Evolutionary conservation across 2,888 invertebrate genomes (phyloP).

Genomic region (Urechis unicinctus): DNA sequence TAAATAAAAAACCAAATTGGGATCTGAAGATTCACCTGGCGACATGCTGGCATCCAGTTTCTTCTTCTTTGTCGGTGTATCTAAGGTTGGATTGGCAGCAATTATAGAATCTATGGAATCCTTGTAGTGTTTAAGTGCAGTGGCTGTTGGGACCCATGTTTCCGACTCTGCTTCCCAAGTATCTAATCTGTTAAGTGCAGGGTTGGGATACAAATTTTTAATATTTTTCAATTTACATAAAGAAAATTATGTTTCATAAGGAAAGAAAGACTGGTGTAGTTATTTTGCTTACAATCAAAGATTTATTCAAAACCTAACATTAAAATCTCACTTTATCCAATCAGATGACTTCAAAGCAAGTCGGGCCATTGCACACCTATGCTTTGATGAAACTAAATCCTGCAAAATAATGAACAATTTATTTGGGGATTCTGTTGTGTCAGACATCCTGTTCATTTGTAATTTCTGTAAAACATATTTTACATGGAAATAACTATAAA

Average conservation of each 20-base stretch:
- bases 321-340: conserved; percentile 73
- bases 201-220: no score
- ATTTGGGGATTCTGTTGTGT: no score
- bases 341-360: conserved; percentile 69
- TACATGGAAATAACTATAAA: no score
- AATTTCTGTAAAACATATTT: no score
- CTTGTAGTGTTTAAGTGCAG: conserved; percentile 64
- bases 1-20: no score
- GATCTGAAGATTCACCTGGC: no score
- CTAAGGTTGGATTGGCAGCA: conserved; percentile 26
- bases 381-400: conserved; percentile 68
- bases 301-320: no score
- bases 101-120: conserved; percentile 26
- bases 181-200: conserved; percentile 43
- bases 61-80: conserved; percentile 31
- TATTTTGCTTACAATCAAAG: no score
- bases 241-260: background rate
- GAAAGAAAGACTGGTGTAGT: no score
- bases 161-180: conserved; percentile 60
- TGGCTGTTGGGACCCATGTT: conserved; percentile 73
- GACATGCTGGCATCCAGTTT: conserved; percentile 17
- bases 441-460: no score
- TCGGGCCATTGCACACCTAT: conserved; percentile 76
- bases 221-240: background rate
- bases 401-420: no score